Evolutionary conservation across 2,797 vertebrate genomes (phyloP), one percentile per base, ranked within the genome.

Genomic region (Spinus pinus): DNA sequence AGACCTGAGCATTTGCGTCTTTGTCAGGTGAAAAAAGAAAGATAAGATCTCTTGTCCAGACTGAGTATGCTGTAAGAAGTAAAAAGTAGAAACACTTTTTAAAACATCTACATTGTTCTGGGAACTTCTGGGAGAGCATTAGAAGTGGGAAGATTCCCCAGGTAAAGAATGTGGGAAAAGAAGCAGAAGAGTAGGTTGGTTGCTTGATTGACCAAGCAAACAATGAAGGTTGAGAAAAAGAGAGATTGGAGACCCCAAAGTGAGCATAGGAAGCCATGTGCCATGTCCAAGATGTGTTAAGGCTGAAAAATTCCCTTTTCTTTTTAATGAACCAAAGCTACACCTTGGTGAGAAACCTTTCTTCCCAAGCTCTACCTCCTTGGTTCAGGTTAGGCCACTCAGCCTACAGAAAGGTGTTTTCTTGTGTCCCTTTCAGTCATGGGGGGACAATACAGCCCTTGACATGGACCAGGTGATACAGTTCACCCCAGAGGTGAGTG

Each of bases 81-180:
- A 41, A 41, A 33, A n/a, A 30, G 22, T 5, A 57, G n/a, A 41
- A 73, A 81, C 67, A 12, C 14, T 60, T 86, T 3, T 25, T 15
- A 88, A 61, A 93, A 50, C 16, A 54, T 42, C 37, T 96, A 31
- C 37, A 20, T 33, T 3, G 1, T 86, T 39, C 72, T 88, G 56
- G 37, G 41, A 71, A 90, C 57, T 64, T 92, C 22, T 11, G 27
- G 22, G 11, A 46, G 69, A 46, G 46, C 54, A 69, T n/a, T 23
- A 41, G 35, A 58, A 77, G 25, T 67, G 49, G 72, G 24, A 57
- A 56, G 44, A 82, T 39, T 22, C 21, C 27, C 35, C 69, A 47
- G 37, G 71, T 93, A 64, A 94, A 67, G 8, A 86, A 95, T 39
- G 86, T 96, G 4, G 92, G 25, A 9, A 50, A 91, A 86, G 56